phyloP scores from a whole-genome alignment of 2,888 invertebrate genomes.

The Lypha dubia region DNA sequence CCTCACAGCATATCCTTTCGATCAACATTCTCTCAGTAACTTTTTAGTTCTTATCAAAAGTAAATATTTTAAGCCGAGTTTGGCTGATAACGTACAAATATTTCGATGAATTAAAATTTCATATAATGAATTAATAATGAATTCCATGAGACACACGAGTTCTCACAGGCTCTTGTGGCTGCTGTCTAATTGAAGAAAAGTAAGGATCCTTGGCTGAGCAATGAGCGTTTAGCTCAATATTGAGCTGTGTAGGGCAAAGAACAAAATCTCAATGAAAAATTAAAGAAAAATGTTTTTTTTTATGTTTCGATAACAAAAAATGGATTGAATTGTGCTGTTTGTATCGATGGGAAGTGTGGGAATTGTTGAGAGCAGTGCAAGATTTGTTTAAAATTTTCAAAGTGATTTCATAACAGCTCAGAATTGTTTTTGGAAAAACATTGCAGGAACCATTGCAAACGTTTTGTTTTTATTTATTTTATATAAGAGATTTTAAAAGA shows the following conservation, averaged over 20 bases:
- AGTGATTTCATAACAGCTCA: background rate
- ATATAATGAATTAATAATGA: background rate
- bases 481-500: background rate
- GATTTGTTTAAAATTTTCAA: background rate
- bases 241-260: background rate
- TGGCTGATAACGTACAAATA: background rate
- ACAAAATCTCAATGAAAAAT: slow-evolving; percentile 7
- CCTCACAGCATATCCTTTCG: background rate
- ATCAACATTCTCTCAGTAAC: background rate
- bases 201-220: background rate
- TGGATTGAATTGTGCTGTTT: background rate
- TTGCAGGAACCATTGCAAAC: background rate
- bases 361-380: slow-evolving; percentile 27
- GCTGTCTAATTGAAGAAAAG: background rate
- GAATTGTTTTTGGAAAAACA: background rate
- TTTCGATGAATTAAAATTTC: background rate
- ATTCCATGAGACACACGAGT: background rate
- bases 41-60: background rate
- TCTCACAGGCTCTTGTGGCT: background rate
- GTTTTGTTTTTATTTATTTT: background rate
- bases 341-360: slow-evolving; percentile 29
- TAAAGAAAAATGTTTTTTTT: slow-evolving; percentile 20
- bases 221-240: slow-evolving; percentile 43
- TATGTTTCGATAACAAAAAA: slow-evolving; percentile 1
- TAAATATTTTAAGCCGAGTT: background rate